These are phyloP conservation scores for Alligator mississippiensis DNA, from an alignment of 2,113 vertebrate species.

Conservation along the genomic window DNA sequence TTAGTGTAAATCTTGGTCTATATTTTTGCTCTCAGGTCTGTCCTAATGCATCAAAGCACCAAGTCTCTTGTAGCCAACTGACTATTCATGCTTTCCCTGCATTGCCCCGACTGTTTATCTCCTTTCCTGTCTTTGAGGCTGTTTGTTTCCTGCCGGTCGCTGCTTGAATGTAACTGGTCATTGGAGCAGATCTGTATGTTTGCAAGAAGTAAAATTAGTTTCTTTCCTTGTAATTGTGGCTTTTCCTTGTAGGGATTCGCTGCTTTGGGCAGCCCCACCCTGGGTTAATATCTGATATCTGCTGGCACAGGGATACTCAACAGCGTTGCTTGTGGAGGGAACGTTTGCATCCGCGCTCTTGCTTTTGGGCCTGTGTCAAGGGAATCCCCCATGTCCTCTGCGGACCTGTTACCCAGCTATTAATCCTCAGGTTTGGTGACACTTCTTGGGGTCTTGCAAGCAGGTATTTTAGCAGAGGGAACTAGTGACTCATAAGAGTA, in stretches of 20 bases:
- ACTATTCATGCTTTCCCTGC: no score
- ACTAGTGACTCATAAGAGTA: not conserved
- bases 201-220: not conserved
- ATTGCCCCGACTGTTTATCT: not conserved
- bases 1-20: not conserved
- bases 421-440: slow-evolving; percentile 3
- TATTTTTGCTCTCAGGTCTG: not conserved
- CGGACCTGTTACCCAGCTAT: not conserved
- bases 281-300: not conserved
- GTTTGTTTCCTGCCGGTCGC: not conserved
- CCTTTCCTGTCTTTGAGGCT: not conserved
- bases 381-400: not conserved
- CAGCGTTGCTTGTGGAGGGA: not conserved
- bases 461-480: not conserved
- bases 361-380: not conserved
- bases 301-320: slow-evolving; percentile 14
- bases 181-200: not conserved
- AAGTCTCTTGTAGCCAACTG: no score
- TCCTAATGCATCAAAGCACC: no score
- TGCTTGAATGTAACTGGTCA: not conserved
- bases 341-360: not conserved
- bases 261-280: not conserved
- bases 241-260: not conserved
- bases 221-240: not conserved
- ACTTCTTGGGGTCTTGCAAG: not conserved